Base-by-base conservation (phyloP, 2,113 vertebrate species). In the Vidua chalybeata region DNA sequence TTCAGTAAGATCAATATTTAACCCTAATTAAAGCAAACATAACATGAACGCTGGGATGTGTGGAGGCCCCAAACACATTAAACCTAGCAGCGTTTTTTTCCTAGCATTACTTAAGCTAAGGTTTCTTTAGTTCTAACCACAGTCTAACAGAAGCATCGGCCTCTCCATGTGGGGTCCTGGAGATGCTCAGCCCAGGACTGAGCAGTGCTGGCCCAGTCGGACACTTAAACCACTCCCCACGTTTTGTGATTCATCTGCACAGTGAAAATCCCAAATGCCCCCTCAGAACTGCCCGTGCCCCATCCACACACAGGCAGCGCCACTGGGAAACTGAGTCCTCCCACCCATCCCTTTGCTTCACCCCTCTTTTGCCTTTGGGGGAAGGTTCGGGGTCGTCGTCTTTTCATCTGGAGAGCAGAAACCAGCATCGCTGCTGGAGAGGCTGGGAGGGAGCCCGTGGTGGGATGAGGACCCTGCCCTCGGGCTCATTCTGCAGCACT, bases 21-120 rank as follows among this genome's bases (percentile, higher is more conserved):
- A 45, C 27, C 45, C 76, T 90, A 89, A 97, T 96, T 93, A 93
- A 89, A 89, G 72, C 64, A 74, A 93, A 92, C 48, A 33, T 15
- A 59, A 46, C 48, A 18, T 4, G 20, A 69, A 54, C 1, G 0
- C 35, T 48, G 12, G 61, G 76, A 71, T 2, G 1, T 48, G 30
- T 7, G 27, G 45, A 71, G 27, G 26, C 45, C 78, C 62, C 74
- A 26, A 5, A 56, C 21, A 27, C 26, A 61, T 55, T 9, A 39
- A 37, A 15, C 9, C 3, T 0, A 55, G 78, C 67, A 62, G 66
- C 5, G 2, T 20, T 58, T 74, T 55, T 17, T 31, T 6, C 35
- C 41, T 10, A 6, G 37, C 26, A 0, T 23, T 41, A 14, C n/a
- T 85, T 33, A 11, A 74, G 35, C 66, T 5, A 10, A 41, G 2